A percentile compares a stretch with the other conserved stretches of the same genome.
These are phyloP conservation scores for Therioaphis trifolii DNA, from an alignment of 2,888 invertebrate genomes.

Conservation along the genomic window DNA sequence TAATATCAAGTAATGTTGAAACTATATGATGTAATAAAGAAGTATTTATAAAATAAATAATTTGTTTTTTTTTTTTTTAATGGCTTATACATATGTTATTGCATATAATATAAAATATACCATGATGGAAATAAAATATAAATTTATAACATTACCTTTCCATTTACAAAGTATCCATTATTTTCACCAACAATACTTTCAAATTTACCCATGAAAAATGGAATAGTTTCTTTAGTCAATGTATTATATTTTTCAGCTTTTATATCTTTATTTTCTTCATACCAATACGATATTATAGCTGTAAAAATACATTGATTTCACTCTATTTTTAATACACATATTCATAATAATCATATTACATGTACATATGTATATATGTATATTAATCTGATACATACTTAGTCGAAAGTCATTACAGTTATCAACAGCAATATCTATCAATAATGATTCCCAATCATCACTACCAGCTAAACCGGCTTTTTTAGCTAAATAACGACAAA, in stretches of 20 bases:
- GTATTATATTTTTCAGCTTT: constrained; percentile 72
- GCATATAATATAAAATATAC: no score
- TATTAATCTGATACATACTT: background rate
- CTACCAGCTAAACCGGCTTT: constrained; percentile 73
- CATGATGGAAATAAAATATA: background rate
- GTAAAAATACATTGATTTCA: background rate
- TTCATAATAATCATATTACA: background rate
- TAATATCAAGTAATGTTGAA: no score
- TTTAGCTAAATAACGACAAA: constrained; percentile 75
- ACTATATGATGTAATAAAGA: no score
- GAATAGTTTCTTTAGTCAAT: constrained; percentile 71
- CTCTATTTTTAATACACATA: no score
- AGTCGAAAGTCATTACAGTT: constrained; percentile 72
- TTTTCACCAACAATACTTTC: constrained; percentile 73
- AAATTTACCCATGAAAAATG: constrained; percentile 73
- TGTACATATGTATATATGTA: background rate
- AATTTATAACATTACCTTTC: constrained; percentile 69
- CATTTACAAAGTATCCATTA: constrained; percentile 73
- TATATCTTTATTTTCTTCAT: constrained; percentile 71
- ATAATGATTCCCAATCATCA: constrained; percentile 73
- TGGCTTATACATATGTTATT: no score
- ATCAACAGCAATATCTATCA: constrained; percentile 75
- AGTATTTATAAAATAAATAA: no score
- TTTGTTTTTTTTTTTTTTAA: no score
- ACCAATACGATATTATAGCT: constrained; percentile 65